These are phyloP conservation scores for Cheilosia pagana DNA, from an alignment of 2,888 invertebrate genomes.

Conservation along the genomic window DNA sequence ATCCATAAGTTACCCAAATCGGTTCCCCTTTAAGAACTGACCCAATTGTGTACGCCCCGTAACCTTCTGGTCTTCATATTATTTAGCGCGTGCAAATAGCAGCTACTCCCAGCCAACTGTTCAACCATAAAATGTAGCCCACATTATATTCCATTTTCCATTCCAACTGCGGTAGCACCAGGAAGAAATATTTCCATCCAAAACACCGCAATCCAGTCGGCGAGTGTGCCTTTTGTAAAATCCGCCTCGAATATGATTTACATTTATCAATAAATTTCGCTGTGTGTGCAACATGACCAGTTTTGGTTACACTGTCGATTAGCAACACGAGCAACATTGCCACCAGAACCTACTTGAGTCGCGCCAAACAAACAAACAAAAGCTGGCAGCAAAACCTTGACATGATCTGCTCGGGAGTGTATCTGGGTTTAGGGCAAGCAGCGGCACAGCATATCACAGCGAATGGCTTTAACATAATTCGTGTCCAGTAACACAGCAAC, in stretches of 20 bases:
- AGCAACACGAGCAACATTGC: slow-evolving; percentile 39
- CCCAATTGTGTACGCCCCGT: background rate
- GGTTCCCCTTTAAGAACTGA: no score
- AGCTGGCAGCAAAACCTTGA: slow-evolving; percentile 45
- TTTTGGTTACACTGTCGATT: slow-evolving; percentile 47
- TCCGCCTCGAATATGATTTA: slow-evolving; percentile 49
- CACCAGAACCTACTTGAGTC: slow-evolving; percentile 19
- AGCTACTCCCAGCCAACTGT: background rate
- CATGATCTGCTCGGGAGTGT: slow-evolving; percentile 23
- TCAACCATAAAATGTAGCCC: slow-evolving; percentile 39
- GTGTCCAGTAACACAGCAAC: slow-evolving; percentile 51
- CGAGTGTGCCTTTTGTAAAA: slow-evolving; percentile 1
- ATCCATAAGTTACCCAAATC: no score
- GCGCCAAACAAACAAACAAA: background rate
- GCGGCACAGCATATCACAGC: slow-evolving; percentile 58
- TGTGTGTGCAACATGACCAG: slow-evolving; percentile 16
- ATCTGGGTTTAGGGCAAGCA: slow-evolving; percentile 42
- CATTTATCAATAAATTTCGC: slow-evolving; percentile 61
- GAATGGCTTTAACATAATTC: slow-evolving; percentile 64
- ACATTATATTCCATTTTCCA: slow-evolving; percentile 5
- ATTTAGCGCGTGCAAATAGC: slow-evolving; percentile 16
- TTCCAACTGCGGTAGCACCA: background rate
- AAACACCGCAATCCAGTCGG: slow-evolving; percentile 1
- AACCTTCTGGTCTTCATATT: slow-evolving; percentile 5
- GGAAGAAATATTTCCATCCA: slow-evolving; percentile 4